Percentiles rank a stretch among this genome's conserved stretches.
phyloP scores from a whole-genome alignment of 2,113 vertebrate genomes.

The Oxyura jamaicensis region DNA sequence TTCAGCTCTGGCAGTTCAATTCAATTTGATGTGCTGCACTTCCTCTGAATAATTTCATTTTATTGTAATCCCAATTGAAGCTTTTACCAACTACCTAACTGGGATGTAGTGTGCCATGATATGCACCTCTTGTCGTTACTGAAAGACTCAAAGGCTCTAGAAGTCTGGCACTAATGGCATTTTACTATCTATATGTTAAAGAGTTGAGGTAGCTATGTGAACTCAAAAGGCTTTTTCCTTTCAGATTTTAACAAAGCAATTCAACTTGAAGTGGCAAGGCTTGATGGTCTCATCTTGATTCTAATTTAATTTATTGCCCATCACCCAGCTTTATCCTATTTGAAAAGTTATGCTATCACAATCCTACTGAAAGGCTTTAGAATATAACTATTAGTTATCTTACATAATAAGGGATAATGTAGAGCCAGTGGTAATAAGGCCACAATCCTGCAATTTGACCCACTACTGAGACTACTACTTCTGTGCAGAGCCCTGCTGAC shows the following conservation, averaged over 20 bases:
- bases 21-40: conserved; percentile 66
- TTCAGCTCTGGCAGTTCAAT: conserved; percentile 64
- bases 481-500: conserved; percentile 59
- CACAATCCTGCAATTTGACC: conserved; percentile 58
- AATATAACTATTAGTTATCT: conserved; percentile 57
- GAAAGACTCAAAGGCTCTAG: conserved; percentile 68
- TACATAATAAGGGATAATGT: conserved; percentile 53
- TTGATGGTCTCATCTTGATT: conserved; percentile 64
- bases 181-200: conserved; percentile 73
- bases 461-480: conserved; percentile 28
- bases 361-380: conserved; percentile 49
- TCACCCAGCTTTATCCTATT: conserved; percentile 59
- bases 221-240: conserved; percentile 70
- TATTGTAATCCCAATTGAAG: conserved; percentile 69
- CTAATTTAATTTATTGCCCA: conserved; percentile 71
- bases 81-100: conserved; percentile 66
- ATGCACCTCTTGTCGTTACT: conserved; percentile 58
- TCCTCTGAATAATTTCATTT: conserved; percentile 67
- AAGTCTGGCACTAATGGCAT: conserved; percentile 67
- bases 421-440: conserved; percentile 51
- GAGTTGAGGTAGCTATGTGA: conserved; percentile 62
- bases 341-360: conserved; percentile 58
- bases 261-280: conserved; percentile 61
- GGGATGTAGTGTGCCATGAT: conserved; percentile 52
- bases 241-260: conserved; percentile 71